phyloP scores from a whole-genome alignment of 2,888 invertebrate species.

The Siphonodentalium dalli region DNA sequence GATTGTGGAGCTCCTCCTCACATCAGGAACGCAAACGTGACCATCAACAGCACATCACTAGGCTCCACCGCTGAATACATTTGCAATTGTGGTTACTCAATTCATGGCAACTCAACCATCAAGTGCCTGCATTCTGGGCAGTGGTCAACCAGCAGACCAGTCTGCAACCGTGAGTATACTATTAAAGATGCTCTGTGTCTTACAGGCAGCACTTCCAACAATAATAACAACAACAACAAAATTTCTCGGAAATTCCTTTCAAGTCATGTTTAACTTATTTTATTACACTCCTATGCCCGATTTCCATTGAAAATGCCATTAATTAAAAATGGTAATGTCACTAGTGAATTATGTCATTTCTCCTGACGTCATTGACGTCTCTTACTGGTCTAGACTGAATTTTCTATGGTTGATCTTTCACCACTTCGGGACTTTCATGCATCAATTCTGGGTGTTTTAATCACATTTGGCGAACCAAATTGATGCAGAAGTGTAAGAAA shows the following conservation, averaged over 20 bases:
- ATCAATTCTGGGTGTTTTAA: too few relatives aligned
- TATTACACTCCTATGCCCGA: too few relatives aligned
- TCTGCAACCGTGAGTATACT: conserved; percentile 41
- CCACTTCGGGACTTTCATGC: too few relatives aligned
- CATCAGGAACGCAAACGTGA: conserved; percentile 34
- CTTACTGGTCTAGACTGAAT: too few relatives aligned
- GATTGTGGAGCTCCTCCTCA: conserved; percentile 37
- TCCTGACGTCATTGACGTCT: too few relatives aligned
- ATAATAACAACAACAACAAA: not conserved
- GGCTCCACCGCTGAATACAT: conserved; percentile 34
- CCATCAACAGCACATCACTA: conserved; percentile 26
- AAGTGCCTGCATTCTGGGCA: conserved; percentile 35
- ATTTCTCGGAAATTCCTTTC: not conserved
- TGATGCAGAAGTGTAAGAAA: too few relatives aligned
- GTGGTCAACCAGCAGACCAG: conserved; percentile 40
- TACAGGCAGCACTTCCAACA: not conserved
- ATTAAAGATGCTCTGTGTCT: not conserved
- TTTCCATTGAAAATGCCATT: too few relatives aligned
- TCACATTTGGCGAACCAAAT: too few relatives aligned
- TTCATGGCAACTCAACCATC: conserved; percentile 33
- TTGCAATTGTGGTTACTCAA: conserved; percentile 42
- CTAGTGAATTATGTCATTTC: too few relatives aligned
- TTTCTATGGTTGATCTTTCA: too few relatives aligned
- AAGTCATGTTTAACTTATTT: too few relatives aligned
- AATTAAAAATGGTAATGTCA: too few relatives aligned